These are phyloP conservation scores for Hydrochoerus hydrochaeris DNA, from an alignment of 2,113 vertebrate species.

Conservation along the genomic window DNA sequence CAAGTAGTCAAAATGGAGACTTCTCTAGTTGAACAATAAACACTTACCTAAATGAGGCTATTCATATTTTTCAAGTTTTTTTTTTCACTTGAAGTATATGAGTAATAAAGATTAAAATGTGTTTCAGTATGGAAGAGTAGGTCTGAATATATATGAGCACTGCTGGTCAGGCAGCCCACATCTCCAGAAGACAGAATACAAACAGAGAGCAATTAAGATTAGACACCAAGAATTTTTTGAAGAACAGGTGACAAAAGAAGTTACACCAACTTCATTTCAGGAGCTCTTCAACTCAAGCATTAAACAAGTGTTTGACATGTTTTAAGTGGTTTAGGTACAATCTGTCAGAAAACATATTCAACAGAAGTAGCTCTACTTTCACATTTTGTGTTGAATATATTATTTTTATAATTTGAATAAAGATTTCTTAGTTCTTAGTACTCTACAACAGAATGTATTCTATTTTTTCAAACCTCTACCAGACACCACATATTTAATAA, in stretches of 20 bases:
- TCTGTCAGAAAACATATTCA: neutral
- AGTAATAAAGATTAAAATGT: neutral
- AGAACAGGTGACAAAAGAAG: neutral
- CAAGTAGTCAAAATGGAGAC: neutral
- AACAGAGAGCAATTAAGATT: neutral
- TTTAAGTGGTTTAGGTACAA: neutral
- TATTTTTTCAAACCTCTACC: neutral
- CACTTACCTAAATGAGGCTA: neutral
- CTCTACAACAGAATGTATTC: neutral
- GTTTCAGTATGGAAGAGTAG: neutral
- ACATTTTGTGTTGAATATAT: neutral
- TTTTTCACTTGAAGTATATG: neutral
- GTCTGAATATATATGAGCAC: neutral
- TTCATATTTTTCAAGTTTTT: neutral
- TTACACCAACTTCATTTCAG: neutral
- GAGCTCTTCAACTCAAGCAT: neutral
- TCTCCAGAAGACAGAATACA: neutral
- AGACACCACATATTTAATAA: neutral
- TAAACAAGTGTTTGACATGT: neutral
- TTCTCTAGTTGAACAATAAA: neutral
- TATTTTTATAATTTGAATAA: neutral
- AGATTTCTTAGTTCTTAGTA: neutral
- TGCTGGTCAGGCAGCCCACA: neutral
- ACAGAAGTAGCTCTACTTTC: slow-evolving; percentile 22
- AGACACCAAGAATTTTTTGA: neutral